Base-by-base conservation (phyloP, 1,140 invertebrate species). In the Trachymyrmex cornetzi region DNA sequence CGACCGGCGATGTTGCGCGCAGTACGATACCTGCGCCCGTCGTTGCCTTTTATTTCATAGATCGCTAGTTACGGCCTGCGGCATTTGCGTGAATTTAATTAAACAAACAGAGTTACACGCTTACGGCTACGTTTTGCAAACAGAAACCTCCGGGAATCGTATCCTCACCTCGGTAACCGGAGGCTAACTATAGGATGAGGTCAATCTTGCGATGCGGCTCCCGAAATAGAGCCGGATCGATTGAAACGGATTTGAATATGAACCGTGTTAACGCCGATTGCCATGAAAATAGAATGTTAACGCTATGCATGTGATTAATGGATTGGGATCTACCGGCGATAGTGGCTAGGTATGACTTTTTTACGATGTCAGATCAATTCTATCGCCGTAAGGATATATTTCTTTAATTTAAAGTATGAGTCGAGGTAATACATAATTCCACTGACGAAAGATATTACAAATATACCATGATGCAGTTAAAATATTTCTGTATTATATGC, bases 201-300 rank as follows among this genome's bases (percentile, higher is more conserved):
- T 86, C 81, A 80, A 89, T 89, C 87, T 88, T 53, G 66, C 66
- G 59, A 72, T 86, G 34, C 38, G 19, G 67, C 48, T 53, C 66
- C 64, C 63, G 77, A 82, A 89, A 90, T 88, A 89, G 88, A 81
- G 66, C 53, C 75, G 30, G 77, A 90, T 89, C 89, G 89, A 82
- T 88, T 59, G 48, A 55, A 81, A 59, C 80, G 55, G 69, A 86
- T 88, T 88, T 81, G 87, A 88, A 88, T 89, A 67, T 72, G 88
- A 74, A 69, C 67, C 24, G 53, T 67, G 71, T 64, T 87, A 71
- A 81, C 48, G 66, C 55, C 48, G 48, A 67, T 72, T 27, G 44
- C 64, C 57, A 22, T 81, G 64, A 79, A 64, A 66, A 53, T 85
- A 44, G 61, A 64, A 77, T 66, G 50, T 64, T 85, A 79, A 77